phyloP scores from a whole-genome alignment of 2,113 vertebrate species.

The Cricetomys ansorgei region DNA sequence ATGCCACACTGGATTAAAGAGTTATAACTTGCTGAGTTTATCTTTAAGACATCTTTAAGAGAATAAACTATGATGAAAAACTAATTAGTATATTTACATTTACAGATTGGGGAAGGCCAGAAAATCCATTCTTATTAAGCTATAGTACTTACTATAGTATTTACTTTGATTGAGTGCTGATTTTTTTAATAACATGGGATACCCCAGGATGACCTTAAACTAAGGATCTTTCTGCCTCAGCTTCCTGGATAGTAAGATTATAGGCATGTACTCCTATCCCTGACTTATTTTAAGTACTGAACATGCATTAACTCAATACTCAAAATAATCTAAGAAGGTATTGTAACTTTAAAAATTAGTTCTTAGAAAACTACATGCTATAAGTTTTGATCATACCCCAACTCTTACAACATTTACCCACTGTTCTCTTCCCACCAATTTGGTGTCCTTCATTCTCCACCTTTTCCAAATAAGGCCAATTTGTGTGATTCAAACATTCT shows the following conservation, averaged over 20 bases:
- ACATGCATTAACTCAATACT: neutral
- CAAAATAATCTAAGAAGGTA: neutral
- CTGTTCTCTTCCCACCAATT: neutral
- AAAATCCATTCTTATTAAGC: neutral
- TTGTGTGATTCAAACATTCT: neutral
- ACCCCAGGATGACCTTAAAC: neutral
- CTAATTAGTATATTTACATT: neutral
- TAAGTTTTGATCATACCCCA: neutral
- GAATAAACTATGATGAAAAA: neutral
- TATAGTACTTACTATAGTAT: no score
- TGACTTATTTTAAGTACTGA: neutral
- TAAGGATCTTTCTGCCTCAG: neutral
- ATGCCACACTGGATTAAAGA: conserved; percentile 34
- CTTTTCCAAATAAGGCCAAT: neutral
- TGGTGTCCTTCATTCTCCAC: neutral
- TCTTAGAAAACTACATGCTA: neutral
- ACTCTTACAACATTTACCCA: neutral
- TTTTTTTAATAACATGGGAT: neutral
- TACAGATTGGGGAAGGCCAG: neutral
- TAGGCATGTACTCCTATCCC: neutral
- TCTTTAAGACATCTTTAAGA: conserved; percentile 25
- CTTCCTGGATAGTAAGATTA: neutral
- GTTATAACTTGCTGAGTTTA: conserved; percentile 35
- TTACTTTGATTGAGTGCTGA: neutral
- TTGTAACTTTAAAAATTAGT: neutral